Percentiles rank a stretch among this genome's conserved stretches.
These are phyloP conservation scores for human DNA, from an alignment of 2,113 vertebrate species.

Conservation along the genomic window DNA sequence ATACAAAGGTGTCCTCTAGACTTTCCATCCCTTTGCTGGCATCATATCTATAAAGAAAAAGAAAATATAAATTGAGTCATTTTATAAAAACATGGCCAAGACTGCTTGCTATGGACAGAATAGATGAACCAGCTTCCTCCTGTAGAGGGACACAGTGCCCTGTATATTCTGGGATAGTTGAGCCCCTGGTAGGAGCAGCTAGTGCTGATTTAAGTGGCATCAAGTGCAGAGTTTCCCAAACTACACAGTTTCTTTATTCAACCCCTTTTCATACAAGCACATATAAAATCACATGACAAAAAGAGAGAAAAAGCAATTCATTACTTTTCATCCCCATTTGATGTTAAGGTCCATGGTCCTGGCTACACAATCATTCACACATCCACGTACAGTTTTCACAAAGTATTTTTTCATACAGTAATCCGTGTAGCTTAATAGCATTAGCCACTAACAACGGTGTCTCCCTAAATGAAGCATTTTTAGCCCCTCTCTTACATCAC, in stretches of 20 bases:
- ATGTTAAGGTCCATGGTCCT: neutral
- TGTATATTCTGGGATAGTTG: neutral
- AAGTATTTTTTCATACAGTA: neutral
- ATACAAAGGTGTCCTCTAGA: conserved; percentile 95
- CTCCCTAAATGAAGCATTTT: neutral
- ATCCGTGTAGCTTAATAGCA: neutral
- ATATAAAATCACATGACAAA: neutral
- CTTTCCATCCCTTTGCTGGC: conserved; percentile 98
- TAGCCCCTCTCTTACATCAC: neutral
- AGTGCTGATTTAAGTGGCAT: neutral
- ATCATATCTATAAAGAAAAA: conserved; percentile 88
- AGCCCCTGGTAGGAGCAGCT: neutral
- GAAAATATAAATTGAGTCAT: neutral
- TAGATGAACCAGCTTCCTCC: neutral
- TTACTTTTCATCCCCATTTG: neutral
- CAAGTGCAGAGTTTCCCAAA: neutral
- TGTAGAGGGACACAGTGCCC: neutral
- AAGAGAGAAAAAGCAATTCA: conserved; percentile 13
- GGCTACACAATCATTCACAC: neutral
- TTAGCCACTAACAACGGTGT: neutral
- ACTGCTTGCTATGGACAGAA: neutral
- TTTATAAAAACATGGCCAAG: neutral
- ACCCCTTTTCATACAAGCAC: conserved; percentile 11
- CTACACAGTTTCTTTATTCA: neutral
- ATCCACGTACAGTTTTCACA: neutral